A percentile compares a stretch with the other conserved stretches of the same genome.
Evolutionary conservation across 1,140 invertebrate genomes (phyloP).

Genomic region (Nasonia longicornis): DNA sequence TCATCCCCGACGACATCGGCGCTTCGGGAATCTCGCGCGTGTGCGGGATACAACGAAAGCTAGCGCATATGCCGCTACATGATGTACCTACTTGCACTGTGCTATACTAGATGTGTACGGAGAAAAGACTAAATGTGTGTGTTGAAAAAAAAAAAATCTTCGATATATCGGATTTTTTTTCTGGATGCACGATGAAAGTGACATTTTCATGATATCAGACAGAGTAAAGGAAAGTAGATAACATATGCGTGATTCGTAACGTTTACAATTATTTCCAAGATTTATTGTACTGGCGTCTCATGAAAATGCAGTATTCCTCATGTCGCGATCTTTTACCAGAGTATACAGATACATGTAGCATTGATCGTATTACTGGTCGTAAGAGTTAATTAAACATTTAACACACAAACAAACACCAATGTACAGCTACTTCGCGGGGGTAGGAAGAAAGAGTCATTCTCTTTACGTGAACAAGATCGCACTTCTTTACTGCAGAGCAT

Average conservation of each 20-base stretch:
- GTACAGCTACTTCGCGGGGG: background rate
- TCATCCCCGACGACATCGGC: no score
- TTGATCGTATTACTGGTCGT: background rate
- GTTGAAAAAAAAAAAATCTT: background rate
- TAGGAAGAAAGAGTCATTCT: background rate
- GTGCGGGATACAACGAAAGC: background rate
- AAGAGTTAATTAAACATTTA: slow-evolving; percentile 31
- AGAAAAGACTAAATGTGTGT: slow-evolving; percentile 16
- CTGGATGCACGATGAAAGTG: slow-evolving; percentile 37
- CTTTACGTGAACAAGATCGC: no score
- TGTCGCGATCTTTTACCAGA: no score
- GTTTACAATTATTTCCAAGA: slow-evolving; percentile 42
- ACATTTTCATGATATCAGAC: slow-evolving; percentile 45
- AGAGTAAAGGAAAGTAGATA: background rate
- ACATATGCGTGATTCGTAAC: slow-evolving; percentile 37
- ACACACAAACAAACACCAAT: slow-evolving; percentile 30
- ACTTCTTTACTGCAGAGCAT: background rate
- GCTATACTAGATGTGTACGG: background rate
- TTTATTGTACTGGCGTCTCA: background rate
- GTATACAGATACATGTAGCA: background rate
- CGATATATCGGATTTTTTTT: background rate
- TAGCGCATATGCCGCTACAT: slow-evolving; percentile 3
- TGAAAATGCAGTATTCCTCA: slow-evolving; percentile 34
- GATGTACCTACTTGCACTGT: slow-evolving; percentile 12
- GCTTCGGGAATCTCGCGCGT: no score